phyloP scores from a whole-genome alignment of 1,140 invertebrate genomes.

The Hetaerina americana region DNA sequence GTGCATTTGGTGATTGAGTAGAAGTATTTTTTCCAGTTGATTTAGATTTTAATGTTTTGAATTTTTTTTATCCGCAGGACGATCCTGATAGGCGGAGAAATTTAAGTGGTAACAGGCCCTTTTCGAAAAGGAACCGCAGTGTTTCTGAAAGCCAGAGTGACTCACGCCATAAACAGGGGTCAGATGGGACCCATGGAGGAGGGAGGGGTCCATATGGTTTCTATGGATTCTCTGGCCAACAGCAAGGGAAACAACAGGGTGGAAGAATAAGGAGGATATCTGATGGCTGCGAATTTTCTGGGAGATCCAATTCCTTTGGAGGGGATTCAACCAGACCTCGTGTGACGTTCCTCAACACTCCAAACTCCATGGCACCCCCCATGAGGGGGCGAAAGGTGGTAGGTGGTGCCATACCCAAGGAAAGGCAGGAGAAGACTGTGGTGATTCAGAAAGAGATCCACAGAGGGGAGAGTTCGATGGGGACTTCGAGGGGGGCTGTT shows the following conservation, averaged over 20 bases:
- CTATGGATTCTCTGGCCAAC: not conserved
- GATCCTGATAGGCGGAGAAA: not conserved
- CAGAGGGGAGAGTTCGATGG: not conserved
- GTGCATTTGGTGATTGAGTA: too few relatives aligned
- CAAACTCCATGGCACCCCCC: not conserved
- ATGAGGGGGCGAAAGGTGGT: not conserved
- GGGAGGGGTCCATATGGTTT: not conserved
- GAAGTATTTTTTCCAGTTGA: too few relatives aligned
- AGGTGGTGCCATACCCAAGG: not conserved
- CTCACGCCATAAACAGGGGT: not conserved
- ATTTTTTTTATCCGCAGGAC: not conserved
- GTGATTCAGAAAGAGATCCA: not conserved
- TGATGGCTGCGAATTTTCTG: not conserved
- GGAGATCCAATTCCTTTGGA: not conserved
- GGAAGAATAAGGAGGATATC: not conserved
- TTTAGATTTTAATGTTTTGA: not conserved
- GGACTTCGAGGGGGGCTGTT: not conserved
- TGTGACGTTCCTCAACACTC: not conserved
- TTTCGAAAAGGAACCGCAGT: not conserved
- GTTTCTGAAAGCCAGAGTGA: conserved; percentile 5
- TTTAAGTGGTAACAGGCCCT: not conserved
- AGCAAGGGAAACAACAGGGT: not conserved
- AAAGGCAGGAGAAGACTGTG: not conserved
- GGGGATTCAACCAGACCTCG: not conserved
- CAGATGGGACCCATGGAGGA: not conserved